Base-by-base conservation (phyloP, 2,888 invertebrate genomes). In the Strigamia crassipes region DNA sequence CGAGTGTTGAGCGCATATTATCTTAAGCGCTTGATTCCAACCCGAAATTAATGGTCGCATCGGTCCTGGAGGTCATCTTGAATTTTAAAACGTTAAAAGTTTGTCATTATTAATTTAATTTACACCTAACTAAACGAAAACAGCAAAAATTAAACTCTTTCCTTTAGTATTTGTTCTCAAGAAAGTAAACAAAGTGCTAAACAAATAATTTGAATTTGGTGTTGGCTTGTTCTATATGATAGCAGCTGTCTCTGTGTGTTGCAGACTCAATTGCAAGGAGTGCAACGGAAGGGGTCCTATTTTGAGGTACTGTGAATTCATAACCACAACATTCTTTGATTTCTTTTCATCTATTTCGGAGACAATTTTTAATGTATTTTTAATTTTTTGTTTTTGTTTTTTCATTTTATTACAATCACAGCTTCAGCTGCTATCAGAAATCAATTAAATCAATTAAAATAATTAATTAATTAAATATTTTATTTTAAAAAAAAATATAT, bases 211-310 rank as follows among this genome's bases (percentile, higher is more conserved):
- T 46, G 46, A 46, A 46, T 46, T 46, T 46, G 46, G 46, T 46
- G 46, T 46, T 46, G 46, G 46, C 46, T 46, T 46, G 46, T 46
- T 46, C 46, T 46, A 23, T 61, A 61, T 61, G 61, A 61, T 78
- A 41, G 41, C 41, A 78, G 78, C 78, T 78, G 41, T 78, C 78
- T 78, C 78, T 78, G 41, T 78, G 41, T 78, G 41, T 78, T 78
- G 78, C 78, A 78, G 78, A 78, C 34, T 78, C 78, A 78, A 41
- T 38, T 78, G 78, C 78, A 78, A 78, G 78, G 78, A 41, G 34
- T 78, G 78, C 34, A 78, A 78, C 78, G 78, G 78, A 78, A 78
- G 78, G 34, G 41, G 34, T 34, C 78, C 78, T 21, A 27, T 78
- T 38, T 38, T 31, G 78, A 78, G 78, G 78, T 78, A 78, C 78